Evolutionary conservation across 2,113 vertebrate species (phyloP).

Genomic region (Casuarius casuarius): DNA sequence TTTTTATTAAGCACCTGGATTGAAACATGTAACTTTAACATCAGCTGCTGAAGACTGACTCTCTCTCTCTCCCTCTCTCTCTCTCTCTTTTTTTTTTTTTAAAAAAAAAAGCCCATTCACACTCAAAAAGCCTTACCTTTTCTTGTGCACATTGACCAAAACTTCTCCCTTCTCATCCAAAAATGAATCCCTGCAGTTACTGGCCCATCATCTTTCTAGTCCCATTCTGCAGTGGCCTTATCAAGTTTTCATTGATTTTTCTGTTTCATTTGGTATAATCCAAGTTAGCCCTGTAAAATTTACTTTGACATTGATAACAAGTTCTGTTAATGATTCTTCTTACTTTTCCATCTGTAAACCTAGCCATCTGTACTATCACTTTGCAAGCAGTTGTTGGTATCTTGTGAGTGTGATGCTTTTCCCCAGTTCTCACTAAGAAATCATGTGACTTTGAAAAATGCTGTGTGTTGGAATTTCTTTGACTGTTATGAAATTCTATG

Average conservation of each 20-base stretch:
- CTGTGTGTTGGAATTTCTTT: neutral
- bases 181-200: neutral
- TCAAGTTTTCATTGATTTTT: neutral
- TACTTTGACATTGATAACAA: neutral
- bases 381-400: neutral
- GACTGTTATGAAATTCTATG: neutral
- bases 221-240: too few relatives aligned
- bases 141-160: neutral
- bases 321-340: neutral
- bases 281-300: neutral
- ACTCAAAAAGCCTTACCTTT: neutral
- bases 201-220: neutral
- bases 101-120: neutral
- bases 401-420: neutral
- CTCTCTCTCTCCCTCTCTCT: neutral
- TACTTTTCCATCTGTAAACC: neutral
- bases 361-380: neutral
- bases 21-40: neutral
- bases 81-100: neutral
- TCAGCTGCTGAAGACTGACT: neutral
- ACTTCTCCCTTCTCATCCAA: neutral
- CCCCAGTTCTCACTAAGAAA: neutral
- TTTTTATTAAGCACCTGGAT: neutral
- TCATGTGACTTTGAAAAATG: neutral
- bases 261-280: neutral